Conservation (phyloP, 2,797 vertebrate species). For the Brotogeris chrysoptera region DNA sequence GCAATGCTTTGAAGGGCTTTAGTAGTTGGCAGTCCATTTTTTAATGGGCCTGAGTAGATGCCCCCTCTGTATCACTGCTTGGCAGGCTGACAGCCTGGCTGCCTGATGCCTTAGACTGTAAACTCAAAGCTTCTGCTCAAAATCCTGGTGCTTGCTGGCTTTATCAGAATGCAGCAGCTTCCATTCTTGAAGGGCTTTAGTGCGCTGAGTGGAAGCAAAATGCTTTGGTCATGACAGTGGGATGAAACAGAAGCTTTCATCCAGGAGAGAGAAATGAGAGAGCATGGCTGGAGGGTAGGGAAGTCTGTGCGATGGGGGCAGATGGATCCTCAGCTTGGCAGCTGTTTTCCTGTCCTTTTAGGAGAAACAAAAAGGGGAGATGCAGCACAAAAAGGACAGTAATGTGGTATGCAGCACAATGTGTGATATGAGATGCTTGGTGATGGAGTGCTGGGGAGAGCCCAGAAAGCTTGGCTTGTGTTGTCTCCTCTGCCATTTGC, state of each 20-base stretch:
- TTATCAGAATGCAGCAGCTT: neutral
- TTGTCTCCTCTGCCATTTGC: neutral
- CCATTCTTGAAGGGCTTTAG: neutral
- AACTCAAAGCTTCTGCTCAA: neutral
- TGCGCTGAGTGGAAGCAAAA: neutral
- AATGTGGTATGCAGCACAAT: neutral
- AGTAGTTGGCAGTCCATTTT: neutral
- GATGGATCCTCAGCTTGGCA: neutral
- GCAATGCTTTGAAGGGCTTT: neutral
- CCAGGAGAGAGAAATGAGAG: neutral
- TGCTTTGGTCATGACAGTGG: neutral
- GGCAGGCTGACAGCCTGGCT: neutral
- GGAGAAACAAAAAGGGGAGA: neutral
- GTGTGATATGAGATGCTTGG: neutral
- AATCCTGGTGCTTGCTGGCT: neutral
- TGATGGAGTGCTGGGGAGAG: neutral
- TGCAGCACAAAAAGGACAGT: neutral
- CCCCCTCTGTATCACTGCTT: neutral
- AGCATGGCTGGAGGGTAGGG: neutral
- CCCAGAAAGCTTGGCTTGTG: neutral
- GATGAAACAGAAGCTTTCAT: neutral
- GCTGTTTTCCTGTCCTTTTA: neutral
- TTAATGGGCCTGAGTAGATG: neutral
- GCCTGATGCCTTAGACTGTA: rapidly evolving
- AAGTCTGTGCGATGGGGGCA: neutral